Percentiles rank a stretch among this genome's conserved stretches.
phyloP scores from a whole-genome alignment of 2,888 invertebrate species.

The Melolontha melolontha region DNA sequence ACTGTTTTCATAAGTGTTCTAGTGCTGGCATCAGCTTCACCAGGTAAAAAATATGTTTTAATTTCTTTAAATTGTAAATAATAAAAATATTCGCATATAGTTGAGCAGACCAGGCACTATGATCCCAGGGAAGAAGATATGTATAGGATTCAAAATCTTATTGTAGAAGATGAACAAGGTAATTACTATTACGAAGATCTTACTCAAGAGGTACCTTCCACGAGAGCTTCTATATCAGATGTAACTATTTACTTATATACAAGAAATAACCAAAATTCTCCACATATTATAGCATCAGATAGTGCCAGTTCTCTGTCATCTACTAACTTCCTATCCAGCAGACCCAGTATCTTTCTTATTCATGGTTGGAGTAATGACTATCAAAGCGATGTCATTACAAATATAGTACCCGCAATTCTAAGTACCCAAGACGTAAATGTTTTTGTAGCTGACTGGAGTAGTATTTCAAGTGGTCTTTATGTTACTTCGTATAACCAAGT shows the following conservation, averaged over 20 bases:
- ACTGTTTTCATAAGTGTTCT: conserved; percentile 6
- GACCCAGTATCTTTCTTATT: conserved; percentile 55
- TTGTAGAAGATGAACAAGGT: conserved; percentile 43
- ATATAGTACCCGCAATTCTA: conserved; percentile 52
- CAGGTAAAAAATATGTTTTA: conserved; percentile 16
- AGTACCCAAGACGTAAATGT: conserved; percentile 56
- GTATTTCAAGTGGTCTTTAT: conserved; percentile 51
- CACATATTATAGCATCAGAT: conserved; percentile 39
- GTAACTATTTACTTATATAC: conserved; percentile 54
- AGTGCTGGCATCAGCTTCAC: conserved; percentile 13
- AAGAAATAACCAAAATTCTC: conserved; percentile 47
- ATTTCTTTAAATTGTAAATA: background rate
- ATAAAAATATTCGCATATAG: background rate
- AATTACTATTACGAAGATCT: conserved; percentile 45
- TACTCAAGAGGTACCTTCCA: background rate
- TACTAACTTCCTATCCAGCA: conserved; percentile 34
- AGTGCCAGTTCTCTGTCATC: background rate
- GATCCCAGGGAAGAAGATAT: conserved; percentile 33
- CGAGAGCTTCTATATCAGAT: conserved; percentile 47
- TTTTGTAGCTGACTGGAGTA: conserved; percentile 59
- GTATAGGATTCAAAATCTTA: conserved; percentile 34
- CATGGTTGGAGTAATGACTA: conserved; percentile 59
- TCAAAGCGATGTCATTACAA: conserved; percentile 50
- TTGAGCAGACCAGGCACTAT: conserved; percentile 8
- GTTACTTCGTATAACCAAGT: conserved; percentile 49